Evolutionary conservation across 2,888 invertebrate species (phyloP).

Genomic region (Ormyrus thymus): DNA sequence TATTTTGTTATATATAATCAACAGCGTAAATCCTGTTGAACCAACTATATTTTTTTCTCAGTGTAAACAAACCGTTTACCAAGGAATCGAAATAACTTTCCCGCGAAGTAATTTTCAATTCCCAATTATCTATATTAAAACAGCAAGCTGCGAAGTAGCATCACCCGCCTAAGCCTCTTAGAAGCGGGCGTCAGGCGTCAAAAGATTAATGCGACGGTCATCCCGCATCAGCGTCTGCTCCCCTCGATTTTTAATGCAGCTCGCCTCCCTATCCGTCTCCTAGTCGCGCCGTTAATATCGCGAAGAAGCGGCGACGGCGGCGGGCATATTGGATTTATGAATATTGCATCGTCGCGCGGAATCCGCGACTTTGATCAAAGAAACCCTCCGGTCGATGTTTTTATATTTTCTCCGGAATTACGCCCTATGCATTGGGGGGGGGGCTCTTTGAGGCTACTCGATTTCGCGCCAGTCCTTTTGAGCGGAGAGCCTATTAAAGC

Average conservation of each 20-base stretch:
- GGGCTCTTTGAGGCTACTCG: too few relatives aligned
- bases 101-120: neutral
- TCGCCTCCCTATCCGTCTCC: neutral
- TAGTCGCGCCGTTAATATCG: conserved; percentile 13
- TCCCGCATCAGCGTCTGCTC: neutral
- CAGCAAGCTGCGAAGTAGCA: too few relatives aligned
- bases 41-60: too few relatives aligned
- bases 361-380: conserved; percentile 47
- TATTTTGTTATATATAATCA: too few relatives aligned
- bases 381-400: neutral
- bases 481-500: neutral
- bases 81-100: neutral
- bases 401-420: too few relatives aligned
- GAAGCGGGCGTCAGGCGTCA: too few relatives aligned
- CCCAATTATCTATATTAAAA: neutral
- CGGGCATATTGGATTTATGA: conserved; percentile 66
- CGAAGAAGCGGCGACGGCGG: conserved; percentile 57
- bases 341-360: conserved; percentile 60
- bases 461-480: too few relatives aligned
- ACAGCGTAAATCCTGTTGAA: too few relatives aligned
- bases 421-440: too few relatives aligned
- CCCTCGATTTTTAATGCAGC: conserved; percentile 8
- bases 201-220: neutral
- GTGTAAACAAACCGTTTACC: too few relatives aligned
- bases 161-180: too few relatives aligned